Conservation (phyloP, 2,888 invertebrate species). For the Galerucella nymphaeae region DNA sequence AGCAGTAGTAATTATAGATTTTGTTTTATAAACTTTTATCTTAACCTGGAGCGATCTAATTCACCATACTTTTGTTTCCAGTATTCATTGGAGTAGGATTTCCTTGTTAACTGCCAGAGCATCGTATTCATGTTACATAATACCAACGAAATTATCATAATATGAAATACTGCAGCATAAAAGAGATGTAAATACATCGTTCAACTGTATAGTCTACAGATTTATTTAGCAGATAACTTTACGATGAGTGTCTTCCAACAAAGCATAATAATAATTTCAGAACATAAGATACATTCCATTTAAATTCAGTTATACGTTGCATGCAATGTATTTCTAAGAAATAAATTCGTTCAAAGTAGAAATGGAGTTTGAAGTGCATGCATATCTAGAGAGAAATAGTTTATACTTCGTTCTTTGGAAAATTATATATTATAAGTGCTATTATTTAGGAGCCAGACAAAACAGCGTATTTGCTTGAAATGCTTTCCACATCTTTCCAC, state of each 20-base stretch:
- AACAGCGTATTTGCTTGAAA: too few relatives aligned
- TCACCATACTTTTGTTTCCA: too few relatives aligned
- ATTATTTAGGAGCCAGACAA: too few relatives aligned
- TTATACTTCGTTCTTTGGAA: too few relatives aligned
- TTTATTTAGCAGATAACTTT: background rate
- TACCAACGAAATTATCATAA: background rate
- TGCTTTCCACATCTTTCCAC: too few relatives aligned
- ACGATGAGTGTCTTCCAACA: background rate
- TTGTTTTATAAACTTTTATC: too few relatives aligned
- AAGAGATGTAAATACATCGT: conserved; percentile 5
- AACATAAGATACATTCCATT: background rate
- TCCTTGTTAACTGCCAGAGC: background rate
- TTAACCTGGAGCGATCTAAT: too few relatives aligned
- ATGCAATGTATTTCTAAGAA: conserved; percentile 3
- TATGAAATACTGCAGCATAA: background rate
- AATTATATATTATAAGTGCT: too few relatives aligned
- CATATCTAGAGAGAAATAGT: too few relatives aligned
- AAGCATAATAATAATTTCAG: conserved; percentile 4
- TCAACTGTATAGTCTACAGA: background rate
- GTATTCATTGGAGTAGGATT: too few relatives aligned
- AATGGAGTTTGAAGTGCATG: background rate
- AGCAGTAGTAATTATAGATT: too few relatives aligned
- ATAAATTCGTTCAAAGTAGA: background rate
- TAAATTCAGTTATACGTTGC: background rate
- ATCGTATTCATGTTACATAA: background rate